A percentile compares a stretch with the other conserved stretches of the same genome.
Evolutionary conservation across 2,113 vertebrate species (phyloP).

Genomic region (Aspiorhynchus laticeps): DNA sequence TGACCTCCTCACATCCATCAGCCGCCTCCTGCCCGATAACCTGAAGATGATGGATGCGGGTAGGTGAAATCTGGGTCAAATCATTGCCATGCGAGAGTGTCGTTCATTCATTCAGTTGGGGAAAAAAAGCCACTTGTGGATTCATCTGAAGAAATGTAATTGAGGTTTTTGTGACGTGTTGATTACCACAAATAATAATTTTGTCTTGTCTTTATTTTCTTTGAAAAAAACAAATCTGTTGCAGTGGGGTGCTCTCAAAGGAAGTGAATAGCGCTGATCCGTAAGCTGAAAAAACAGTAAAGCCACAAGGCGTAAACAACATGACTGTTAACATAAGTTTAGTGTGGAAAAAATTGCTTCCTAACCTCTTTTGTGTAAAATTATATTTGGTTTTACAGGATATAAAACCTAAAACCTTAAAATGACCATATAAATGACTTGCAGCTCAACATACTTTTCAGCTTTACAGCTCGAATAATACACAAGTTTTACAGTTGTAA

Average conservation of each 20-base stretch:
- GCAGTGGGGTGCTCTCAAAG: background rate
- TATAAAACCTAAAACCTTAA: background rate
- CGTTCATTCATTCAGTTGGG: background rate
- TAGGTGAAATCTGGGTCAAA: slow-evolving; percentile 42
- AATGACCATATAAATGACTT: background rate
- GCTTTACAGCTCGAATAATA: too few relatives aligned
- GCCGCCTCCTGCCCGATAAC: slow-evolving; percentile 12
- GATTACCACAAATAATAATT: background rate
- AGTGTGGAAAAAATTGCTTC: background rate
- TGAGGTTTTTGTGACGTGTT: background rate
- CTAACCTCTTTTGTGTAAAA: background rate
- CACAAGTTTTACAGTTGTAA: too few relatives aligned
- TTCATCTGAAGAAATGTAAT: background rate
- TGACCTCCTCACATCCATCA: slow-evolving; percentile 37
- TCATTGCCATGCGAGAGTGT: background rate
- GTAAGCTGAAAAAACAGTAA: background rate
- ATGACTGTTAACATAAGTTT: background rate
- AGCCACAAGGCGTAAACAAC: background rate
- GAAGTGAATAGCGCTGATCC: background rate
- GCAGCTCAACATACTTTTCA: too few relatives aligned
- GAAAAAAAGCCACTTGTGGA: background rate
- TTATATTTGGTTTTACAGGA: background rate
- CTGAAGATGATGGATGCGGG: slow-evolving; percentile 40
- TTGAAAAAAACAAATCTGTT: too few relatives aligned
- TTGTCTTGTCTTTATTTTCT: background rate